Evolutionary conservation across 2,113 vertebrate genomes (phyloP).

Genomic region (Alethe castanea): DNA sequence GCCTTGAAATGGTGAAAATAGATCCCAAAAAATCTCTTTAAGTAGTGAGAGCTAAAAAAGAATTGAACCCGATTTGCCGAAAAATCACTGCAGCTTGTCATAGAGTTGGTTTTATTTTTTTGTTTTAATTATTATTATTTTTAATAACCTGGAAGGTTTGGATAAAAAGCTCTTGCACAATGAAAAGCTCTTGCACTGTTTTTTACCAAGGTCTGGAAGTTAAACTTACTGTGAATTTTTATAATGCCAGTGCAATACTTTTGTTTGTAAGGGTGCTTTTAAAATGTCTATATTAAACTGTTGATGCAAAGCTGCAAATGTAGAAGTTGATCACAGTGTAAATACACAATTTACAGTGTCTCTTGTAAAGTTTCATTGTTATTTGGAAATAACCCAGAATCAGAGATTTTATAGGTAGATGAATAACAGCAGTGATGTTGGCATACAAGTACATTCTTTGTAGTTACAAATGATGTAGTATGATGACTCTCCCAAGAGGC

Average conservation of each 20-base stretch:
- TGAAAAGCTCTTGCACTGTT: slow-evolving; percentile 50
- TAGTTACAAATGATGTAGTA: not conserved
- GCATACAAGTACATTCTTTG: not conserved
- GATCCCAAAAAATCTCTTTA: not conserved
- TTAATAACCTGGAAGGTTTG: not conserved
- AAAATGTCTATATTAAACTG: not conserved
- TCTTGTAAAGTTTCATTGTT: not conserved
- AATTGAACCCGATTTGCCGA: not conserved
- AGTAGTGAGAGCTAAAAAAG: not conserved
- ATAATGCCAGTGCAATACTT: slow-evolving; percentile 47
- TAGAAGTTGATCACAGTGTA: slow-evolving; percentile 17
- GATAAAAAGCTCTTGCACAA: slow-evolving; percentile 23
- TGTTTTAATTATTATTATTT: not conserved
- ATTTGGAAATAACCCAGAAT: not conserved
- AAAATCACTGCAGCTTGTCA: not conserved
- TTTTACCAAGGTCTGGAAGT: slow-evolving; percentile 1
- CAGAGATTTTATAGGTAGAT: not conserved
- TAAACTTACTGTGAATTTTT: slow-evolving; percentile 57
- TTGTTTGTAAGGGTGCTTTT: slow-evolving; percentile 52
- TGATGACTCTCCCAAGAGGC: not conserved
- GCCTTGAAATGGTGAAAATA: not conserved
- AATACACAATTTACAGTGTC: not conserved
- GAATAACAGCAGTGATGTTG: not conserved
- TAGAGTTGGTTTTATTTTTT: not conserved
- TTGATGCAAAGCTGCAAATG: not conserved